phyloP scores from a whole-genome alignment of 2,113 vertebrate species.

The Dipodomys spectabilis region DNA sequence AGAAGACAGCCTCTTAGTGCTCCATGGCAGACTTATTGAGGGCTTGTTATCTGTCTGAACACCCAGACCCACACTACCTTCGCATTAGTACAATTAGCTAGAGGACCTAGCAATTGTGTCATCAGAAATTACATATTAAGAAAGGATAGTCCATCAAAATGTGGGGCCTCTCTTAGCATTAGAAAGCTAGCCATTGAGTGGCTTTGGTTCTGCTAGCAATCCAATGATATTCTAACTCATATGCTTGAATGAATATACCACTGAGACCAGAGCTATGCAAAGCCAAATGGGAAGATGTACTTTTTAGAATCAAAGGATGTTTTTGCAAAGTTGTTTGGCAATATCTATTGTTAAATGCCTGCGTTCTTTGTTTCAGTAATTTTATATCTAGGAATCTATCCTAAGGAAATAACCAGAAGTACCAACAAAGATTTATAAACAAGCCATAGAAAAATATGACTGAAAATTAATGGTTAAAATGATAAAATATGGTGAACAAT shows the following conservation, averaged over 20 bases:
- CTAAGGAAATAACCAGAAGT: slow-evolving; percentile 19
- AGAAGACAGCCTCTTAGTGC: neutral
- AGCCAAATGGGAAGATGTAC: neutral
- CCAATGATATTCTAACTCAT: slow-evolving; percentile 10
- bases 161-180: slow-evolving; percentile 9
- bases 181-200: slow-evolving; percentile 36
- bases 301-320: neutral
- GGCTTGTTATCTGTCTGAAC: neutral
- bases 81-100: neutral
- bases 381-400: slow-evolving; percentile 41
- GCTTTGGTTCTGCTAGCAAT: slow-evolving; percentile 64
- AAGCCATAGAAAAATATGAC: slow-evolving; percentile 34
- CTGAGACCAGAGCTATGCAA: slow-evolving; percentile 42
- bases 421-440: neutral
- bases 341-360: neutral
- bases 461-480: slow-evolving; percentile 25
- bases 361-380: slow-evolving; percentile 1
- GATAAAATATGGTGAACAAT: neutral
- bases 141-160: neutral
- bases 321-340: slow-evolving; percentile 11
- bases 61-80: neutral
- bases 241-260: slow-evolving; percentile 53
- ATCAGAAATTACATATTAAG: slow-evolving; percentile 59
- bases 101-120: neutral
- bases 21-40: neutral